Base-by-base conservation (phyloP, 1,140 invertebrate genomes). In the Cyclargus thomasi region DNA sequence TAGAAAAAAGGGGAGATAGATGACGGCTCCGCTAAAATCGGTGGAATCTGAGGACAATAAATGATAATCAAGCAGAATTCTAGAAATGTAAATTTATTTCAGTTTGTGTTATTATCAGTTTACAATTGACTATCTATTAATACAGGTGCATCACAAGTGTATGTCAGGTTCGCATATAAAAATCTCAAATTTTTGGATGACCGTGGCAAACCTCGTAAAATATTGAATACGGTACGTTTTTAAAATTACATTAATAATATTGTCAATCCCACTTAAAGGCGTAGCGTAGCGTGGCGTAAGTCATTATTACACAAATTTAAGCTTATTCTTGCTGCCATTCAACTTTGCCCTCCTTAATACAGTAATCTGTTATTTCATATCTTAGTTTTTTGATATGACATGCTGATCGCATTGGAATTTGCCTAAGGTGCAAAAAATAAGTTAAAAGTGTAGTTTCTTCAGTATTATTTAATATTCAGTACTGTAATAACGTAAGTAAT, bases 311-410 rank as follows among this genome's bases (percentile, higher is more conserved):
- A 39, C 36, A 39, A 39, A 11, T 62, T 62, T 62, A 62, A 18
- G 59, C n/a, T 21, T 22, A 62, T 62, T 14, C 20, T 18, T 62
- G 17, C 20, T 62, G 59, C 59, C 59, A 62, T 20, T 62, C 17
- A 62, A 21, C 59, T 22, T 62, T 62, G 17, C 59, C 59, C 22
- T 62, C 59, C 22, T 62, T 62, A 18, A 62, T 62, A 62, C n/a
- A 62, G 20, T 62, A 62, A 62, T 62, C 59, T 18, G 59, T 5
- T 18, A 62, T 18, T 22, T 62, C 59, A 62, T 62, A 17, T 62
- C 59, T 62, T 4, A 62, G 7, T 22, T 18, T 22, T 20, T 62
- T 62, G 17, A 62, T 5, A 62, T 62, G 59, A 20, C 17, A 18
- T 20, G 59, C 17, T 22, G 59, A 62, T 62, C 59, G 59, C 22